phyloP scores from a whole-genome alignment of 2,797 vertebrate species.

The Dermochelys coriacea region DNA sequence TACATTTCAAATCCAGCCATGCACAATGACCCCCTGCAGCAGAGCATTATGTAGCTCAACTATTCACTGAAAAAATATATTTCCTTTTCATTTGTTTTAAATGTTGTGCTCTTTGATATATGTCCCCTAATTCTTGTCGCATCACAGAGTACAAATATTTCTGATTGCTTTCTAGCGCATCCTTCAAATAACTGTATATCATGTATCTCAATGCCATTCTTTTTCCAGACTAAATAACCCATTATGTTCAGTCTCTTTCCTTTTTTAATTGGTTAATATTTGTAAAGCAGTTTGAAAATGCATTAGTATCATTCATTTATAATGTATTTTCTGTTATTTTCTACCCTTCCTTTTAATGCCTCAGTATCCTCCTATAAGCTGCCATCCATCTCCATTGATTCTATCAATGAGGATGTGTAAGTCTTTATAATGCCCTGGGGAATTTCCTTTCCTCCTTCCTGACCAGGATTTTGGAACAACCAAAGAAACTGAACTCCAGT shows the following conservation, averaged over 20 bases:
- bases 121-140: slow-evolving; percentile 56
- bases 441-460: slow-evolving; percentile 66
- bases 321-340: slow-evolving; percentile 48
- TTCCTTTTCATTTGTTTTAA: slow-evolving; percentile 70
- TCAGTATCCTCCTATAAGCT: slow-evolving; percentile 64
- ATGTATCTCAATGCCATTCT: not conserved
- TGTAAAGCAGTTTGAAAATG: slow-evolving; percentile 64
- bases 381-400: slow-evolving; percentile 72
- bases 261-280: slow-evolving; percentile 68
- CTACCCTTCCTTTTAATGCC: slow-evolving; percentile 64
- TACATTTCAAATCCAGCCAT: slow-evolving; percentile 51
- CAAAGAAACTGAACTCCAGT: slow-evolving; percentile 9
- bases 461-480: slow-evolving; percentile 63
- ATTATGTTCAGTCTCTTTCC: slow-evolving; percentile 33
- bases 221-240: slow-evolving; percentile 48
- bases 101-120: slow-evolving; percentile 58
- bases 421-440: slow-evolving; percentile 47
- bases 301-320: slow-evolving; percentile 67
- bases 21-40: slow-evolving; percentile 50
- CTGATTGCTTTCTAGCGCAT: slow-evolving; percentile 57
- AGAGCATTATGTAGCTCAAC: slow-evolving; percentile 61
- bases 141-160: slow-evolving; percentile 58
- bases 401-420: slow-evolving; percentile 57
- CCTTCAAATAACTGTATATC: slow-evolving; percentile 42
- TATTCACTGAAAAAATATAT: slow-evolving; percentile 40